Conservation (phyloP, 2,113 vertebrate species). For the Guaruba guarouba region DNA sequence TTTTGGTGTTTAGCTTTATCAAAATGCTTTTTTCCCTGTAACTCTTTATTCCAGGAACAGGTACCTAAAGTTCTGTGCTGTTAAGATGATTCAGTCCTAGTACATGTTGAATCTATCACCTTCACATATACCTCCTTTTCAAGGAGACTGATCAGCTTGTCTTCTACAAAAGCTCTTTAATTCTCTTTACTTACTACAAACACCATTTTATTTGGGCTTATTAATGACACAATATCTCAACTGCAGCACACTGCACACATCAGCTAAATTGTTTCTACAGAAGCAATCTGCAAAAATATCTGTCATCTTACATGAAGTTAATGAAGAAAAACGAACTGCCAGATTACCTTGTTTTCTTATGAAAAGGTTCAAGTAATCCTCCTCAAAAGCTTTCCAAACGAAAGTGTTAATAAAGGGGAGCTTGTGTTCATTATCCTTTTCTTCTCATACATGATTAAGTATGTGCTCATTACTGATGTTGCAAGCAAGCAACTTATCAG, state of each 20-base stretch:
- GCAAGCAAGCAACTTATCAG: background rate
- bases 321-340: background rate
- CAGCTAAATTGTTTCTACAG: background rate
- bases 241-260: background rate
- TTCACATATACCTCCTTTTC: background rate
- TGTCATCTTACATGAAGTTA: background rate
- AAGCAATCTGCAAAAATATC: background rate
- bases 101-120: background rate
- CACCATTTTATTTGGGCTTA: background rate
- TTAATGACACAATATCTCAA: background rate
- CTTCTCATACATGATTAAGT: background rate
- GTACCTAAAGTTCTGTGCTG: background rate
- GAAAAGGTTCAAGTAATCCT: conserved; percentile 8
- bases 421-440: conserved; percentile 1
- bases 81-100: background rate
- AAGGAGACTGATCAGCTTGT: background rate
- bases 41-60: background rate
- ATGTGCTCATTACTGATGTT: background rate
- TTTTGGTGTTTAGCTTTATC: background rate
- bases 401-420: background rate
- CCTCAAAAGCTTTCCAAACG: conserved; percentile 10
- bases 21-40: background rate
- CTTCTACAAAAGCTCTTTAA: background rate
- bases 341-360: background rate
- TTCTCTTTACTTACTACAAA: background rate